Evolutionary conservation across 2,113 vertebrate genomes (phyloP), one percentile per base, ranked within the genome.

Genomic region (Mesocricetus auratus): DNA sequence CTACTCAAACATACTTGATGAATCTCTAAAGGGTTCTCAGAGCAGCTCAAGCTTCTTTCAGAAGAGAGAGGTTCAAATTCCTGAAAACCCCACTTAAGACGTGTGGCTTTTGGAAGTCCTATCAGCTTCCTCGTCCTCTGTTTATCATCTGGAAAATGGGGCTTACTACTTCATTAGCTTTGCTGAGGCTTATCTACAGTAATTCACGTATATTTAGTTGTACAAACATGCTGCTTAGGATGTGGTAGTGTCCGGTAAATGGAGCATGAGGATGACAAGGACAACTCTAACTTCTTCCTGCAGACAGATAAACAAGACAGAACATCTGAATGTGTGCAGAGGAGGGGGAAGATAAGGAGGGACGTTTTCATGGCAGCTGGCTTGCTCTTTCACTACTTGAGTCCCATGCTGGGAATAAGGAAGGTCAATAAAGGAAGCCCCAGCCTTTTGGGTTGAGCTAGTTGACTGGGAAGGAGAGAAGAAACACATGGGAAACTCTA

Each of bases 21-120:
- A n/a, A 36, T 69, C 94, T 87, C 66, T 78, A 77, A 94, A 91
- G 16, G 36, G n/a, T 96, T 66, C 81, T 77, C 78, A 45, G 15
- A 10, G 2, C 1, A 9, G n/a, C 22, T 66, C 6, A 71, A 45
- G 69, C 89, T 68, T 96, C 58, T 81, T 93, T 91, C 17, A 87
- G 87, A 92, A 77, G 24, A 68, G 19, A 87, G 22, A 92, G 7
- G 33, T 53, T 95, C 69, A n/a, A 53, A 21, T 8, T 90, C 87
- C 60, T 53, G 22, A 69, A 71, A 9, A 88, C 36, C 15, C 33
- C 16, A 47, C 33, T 53, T 64, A 69, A 75, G 24, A 64, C 60
- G 0, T 64, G 15, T 16, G 42, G n/a, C 31, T 68, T 95, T 83
- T 68, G 71, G 58, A 75, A 87, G 42, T 75, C 9, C 36, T 42